Base-by-base conservation (phyloP, 92 coral and sea anemone genomes). In the Anthopleura xanthogrammica region DNA sequence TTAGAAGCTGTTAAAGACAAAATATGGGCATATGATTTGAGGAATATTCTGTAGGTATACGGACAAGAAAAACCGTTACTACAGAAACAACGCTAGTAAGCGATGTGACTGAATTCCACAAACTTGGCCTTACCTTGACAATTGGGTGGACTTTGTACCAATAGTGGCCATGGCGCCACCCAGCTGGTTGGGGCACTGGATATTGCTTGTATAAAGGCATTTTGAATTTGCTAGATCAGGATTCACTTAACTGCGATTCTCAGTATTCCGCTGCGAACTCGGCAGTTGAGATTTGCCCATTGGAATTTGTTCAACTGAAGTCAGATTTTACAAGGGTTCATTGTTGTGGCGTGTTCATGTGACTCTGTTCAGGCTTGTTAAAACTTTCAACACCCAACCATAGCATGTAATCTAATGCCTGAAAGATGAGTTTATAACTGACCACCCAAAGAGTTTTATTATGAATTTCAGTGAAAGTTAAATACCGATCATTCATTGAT, bases 111-210 rank as follows among this genome's bases (percentile, higher is more conserved):
- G 52, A 70, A 23, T 23, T 72, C 48, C 43, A 12, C 11, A 39
- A 42, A 72, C 20, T 39, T 50, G 77, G 17, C 9, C 50, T 4
- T 72, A 72, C 77, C 77, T 72, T 39, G 52, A 72, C 77, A 14
- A 4, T 19, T 12, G 46, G 77, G 50, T 72, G 77, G 19, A 72
- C 36, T 5, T 36, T 36, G 50, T 72, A 72, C 23, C 52, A 3
- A 42, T 36, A 72, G 22, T 36, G 77, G 7, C 77, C 43, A 42
- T 72, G 77, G 19, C 77, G 77, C 77, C 77, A 72, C 17, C 77
- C 77, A 39, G 77, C 50, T 13, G 77, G 77, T 72, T 72, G 77
- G 7, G 50, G 39, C 20, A 72, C 77, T 17, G 77, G 77, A 42
- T 72, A 72, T 14, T 72, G 50, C 11, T 4, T 62, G 36, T 72